Conservation (phyloP, 2,888 invertebrate genomes). For the Melieria crassipennis region DNA sequence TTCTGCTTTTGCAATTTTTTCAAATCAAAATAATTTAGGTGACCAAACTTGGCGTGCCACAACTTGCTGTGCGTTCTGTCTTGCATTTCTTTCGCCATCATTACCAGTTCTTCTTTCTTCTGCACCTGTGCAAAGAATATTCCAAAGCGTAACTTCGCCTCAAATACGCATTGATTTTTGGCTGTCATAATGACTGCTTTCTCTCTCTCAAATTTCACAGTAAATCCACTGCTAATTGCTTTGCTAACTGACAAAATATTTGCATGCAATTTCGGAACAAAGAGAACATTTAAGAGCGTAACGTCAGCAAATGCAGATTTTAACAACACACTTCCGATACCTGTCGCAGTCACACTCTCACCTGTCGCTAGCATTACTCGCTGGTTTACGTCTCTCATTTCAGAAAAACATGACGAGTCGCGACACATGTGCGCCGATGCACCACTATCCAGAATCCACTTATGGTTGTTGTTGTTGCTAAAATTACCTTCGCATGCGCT, state of each 20-base stretch:
- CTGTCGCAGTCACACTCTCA: no score
- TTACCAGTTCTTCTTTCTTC: constrained; percentile 8
- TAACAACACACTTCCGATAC: no score
- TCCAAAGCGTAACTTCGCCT: constrained; percentile 2
- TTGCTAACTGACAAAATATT: no score
- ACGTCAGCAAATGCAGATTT: no score
- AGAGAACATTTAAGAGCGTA: no score
- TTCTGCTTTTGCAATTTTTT: not conserved
- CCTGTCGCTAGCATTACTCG: no score
- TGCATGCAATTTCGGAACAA: no score
- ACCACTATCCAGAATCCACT: constrained; percentile 20
- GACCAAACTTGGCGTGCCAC: constrained; percentile 16
- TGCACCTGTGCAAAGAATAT: constrained; percentile 15
- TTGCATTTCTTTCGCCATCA: constrained; percentile 3
- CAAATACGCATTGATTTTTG: not conserved
- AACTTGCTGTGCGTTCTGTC: not conserved
- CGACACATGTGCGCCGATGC: constrained; percentile 7
- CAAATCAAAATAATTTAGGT: constrained; percentile 13
- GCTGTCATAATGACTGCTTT: no score
- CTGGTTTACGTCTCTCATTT: no score
- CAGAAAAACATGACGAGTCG: no score
- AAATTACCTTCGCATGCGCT: not conserved
- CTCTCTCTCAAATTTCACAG: no score
- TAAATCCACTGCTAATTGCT: no score
- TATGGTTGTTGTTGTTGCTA: not conserved